Conservation (phyloP, 1,140 invertebrate genomes). For the Ceratosolen fusciceps region DNA sequence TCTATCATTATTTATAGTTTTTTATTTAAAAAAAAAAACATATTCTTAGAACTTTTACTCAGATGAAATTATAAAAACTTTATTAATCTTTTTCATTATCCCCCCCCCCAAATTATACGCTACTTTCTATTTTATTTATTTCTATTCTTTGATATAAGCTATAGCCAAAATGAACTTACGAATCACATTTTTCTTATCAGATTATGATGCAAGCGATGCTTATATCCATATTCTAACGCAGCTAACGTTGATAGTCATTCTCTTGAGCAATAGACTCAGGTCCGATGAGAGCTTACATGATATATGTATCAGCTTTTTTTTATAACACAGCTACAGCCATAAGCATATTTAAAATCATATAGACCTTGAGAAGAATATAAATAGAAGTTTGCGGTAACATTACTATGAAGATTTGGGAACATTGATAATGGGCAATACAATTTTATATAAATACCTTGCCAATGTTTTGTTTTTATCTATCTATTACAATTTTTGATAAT, state of each 20-base stretch:
- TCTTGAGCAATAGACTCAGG: slow-evolving; percentile 16
- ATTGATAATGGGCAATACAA: neutral
- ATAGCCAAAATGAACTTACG: too few relatives aligned
- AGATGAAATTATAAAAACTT: too few relatives aligned
- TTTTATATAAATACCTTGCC: too few relatives aligned
- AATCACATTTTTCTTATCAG: neutral
- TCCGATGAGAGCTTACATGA: neutral
- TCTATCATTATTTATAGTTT: too few relatives aligned
- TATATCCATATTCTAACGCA: slow-evolving; percentile 23
- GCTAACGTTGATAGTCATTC: slow-evolving; percentile 26
- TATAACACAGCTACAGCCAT: neutral
- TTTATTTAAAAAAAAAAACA: too few relatives aligned
- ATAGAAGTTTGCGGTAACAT: slow-evolving; percentile 15
- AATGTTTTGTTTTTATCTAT: too few relatives aligned
- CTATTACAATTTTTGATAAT: too few relatives aligned
- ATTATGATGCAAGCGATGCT: slow-evolving; percentile 9
- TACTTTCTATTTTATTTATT: too few relatives aligned
- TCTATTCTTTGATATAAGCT: too few relatives aligned
- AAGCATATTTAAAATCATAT: slow-evolving; percentile 19
- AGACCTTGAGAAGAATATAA: neutral
- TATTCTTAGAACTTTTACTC: too few relatives aligned
- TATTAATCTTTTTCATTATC: too few relatives aligned
- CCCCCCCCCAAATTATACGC: too few relatives aligned
- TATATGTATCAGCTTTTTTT: neutral
- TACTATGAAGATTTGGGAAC: neutral